Conservation (phyloP, 2,888 invertebrate species). For the Ophion ellenae region DNA sequence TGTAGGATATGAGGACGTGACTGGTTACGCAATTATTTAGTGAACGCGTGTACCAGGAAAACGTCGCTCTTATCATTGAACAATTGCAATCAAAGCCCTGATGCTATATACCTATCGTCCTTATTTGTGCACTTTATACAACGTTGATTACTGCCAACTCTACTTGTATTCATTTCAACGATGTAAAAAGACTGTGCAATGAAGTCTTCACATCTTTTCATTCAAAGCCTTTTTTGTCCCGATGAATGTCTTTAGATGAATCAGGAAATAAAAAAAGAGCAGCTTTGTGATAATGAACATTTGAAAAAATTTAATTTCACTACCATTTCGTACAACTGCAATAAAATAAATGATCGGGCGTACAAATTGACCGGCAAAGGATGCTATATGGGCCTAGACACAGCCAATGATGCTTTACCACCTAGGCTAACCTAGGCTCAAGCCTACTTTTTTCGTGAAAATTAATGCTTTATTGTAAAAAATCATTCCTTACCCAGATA, state of each 20-base stretch:
- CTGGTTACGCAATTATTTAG: constrained; percentile 54
- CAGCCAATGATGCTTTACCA: too few species aligned
- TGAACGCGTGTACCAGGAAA: constrained; percentile 21
- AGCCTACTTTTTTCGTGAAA: too few species aligned
- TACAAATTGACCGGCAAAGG: too few species aligned
- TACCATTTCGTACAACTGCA: too few species aligned
- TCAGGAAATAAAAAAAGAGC: background rate
- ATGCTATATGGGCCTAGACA: too few species aligned
- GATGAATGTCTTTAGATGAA: background rate
- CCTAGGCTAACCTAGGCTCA: too few species aligned
- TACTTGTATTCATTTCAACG: background rate
- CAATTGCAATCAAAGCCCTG: constrained; percentile 45
- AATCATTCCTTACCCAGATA: too few species aligned
- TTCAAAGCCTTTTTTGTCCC: background rate
- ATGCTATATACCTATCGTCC: background rate
- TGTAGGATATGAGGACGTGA: constrained; percentile 15
- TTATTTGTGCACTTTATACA: constrained; percentile 3
- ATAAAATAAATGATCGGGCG: background rate
- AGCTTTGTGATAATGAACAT: background rate
- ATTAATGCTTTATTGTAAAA: too few species aligned
- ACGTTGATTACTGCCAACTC: background rate
- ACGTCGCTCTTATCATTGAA: constrained; percentile 37
- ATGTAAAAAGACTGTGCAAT: background rate
- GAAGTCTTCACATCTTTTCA: background rate
- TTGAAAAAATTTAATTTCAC: too few species aligned